Evolutionary conservation across 2,797 vertebrate genomes (phyloP).

Genomic region (Peromyscus nudipes): DNA sequence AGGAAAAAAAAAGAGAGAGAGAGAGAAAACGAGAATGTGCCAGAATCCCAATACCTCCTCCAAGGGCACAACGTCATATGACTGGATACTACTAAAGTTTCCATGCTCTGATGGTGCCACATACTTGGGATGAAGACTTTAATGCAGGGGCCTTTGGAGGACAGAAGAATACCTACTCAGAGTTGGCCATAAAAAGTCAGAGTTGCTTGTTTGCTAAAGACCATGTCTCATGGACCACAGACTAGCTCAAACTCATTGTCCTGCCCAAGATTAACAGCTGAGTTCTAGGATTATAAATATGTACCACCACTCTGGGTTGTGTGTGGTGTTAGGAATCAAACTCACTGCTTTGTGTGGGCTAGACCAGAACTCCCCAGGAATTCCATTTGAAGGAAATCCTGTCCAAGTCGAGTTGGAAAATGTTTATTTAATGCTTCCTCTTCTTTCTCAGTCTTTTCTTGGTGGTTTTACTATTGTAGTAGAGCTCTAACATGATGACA

Average conservation of each 20-base stretch:
- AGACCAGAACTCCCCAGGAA: neutral
- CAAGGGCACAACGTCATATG: neutral
- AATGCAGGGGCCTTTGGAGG: no score
- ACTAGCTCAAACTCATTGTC: neutral
- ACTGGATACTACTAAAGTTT: neutral
- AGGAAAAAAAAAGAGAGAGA: neutral
- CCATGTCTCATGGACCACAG: neutral
- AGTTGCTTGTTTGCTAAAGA: neutral
- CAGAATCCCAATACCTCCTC: neutral
- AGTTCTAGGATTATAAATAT: neutral
- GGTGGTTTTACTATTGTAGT: neutral
- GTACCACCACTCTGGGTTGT: no score
- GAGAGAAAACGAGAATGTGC: neutral
- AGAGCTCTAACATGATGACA: neutral
- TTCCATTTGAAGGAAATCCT: neutral
- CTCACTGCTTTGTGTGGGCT: neutral
- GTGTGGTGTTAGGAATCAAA: no score
- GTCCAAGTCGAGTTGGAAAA: neutral
- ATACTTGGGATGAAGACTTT: neutral
- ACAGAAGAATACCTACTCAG: neutral
- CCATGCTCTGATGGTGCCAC: no score
- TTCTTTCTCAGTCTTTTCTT: neutral
- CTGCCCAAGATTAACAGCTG: neutral
- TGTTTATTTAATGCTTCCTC: neutral
- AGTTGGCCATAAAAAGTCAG: neutral